Evolutionary conservation across 2,888 invertebrate genomes (phyloP).

Genomic region (Phaedon cochleariae): DNA sequence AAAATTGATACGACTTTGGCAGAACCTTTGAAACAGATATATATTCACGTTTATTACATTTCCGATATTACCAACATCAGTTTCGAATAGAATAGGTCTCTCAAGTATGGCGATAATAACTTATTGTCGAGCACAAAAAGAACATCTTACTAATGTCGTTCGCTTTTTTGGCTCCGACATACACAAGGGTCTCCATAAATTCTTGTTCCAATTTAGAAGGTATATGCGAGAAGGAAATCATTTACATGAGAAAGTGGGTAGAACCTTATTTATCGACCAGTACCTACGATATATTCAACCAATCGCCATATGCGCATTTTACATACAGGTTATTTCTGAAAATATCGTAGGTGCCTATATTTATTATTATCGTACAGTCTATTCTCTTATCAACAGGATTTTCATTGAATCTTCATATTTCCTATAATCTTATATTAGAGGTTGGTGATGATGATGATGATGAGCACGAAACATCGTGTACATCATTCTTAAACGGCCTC

Average conservation of each 20-base stretch:
- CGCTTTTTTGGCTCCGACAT: neutral
- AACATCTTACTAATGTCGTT: neutral
- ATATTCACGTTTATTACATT: neutral
- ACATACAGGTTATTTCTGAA: neutral
- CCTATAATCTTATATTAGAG: no score
- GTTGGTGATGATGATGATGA: no score
- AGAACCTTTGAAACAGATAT: no score
- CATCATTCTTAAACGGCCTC: no score
- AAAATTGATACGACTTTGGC: no score
- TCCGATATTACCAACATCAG: neutral
- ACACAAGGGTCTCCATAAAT: neutral
- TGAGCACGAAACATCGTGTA: no score
- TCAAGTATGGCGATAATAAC: neutral
- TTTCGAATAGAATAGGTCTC: neutral
- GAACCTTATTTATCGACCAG: conserved; percentile 3
- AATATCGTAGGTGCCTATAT: no score
- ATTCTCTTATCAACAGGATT: no score
- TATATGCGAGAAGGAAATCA: neutral
- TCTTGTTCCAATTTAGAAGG: neutral
- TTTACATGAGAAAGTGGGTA: conserved; percentile 6
- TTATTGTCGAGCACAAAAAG: neutral
- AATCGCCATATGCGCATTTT: neutral
- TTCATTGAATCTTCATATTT: no score
- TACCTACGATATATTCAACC: no score
- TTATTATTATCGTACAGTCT: no score